Base-by-base conservation (phyloP, 2,888 invertebrate species). In the Cyclophora albipunctata region DNA sequence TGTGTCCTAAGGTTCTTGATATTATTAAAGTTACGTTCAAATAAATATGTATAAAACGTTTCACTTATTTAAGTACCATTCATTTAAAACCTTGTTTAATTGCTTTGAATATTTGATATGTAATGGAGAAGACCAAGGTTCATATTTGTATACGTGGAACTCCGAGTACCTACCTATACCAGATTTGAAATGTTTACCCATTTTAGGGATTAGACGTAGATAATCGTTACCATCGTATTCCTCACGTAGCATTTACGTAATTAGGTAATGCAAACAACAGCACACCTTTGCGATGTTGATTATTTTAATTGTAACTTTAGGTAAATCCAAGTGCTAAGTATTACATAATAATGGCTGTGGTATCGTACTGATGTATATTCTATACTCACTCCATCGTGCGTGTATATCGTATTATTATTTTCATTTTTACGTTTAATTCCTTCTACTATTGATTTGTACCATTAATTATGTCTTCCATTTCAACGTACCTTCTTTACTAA, bases 261-360 rank as follows among this genome's bases (percentile, higher is more conserved):
- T 53, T 55, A 58, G 58, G 51, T 41, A 46, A 54, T 51, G 53
- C 50, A 58, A 58, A 55, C 51, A 54, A 55, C 45, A 47, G 50
- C 57, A 56, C 50, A 45, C 64, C 60, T 2, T 57, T 56, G 57
- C 65, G 68, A 63, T 71, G 66, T 67, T 68, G 71, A 62, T 68
- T 73, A 76, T 71, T 73, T 65, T 67, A 74, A 72, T 66, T 67
- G 64, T 71, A 65, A 73, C 63, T 68, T 64, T 83, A 81, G 75
- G 69, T 71, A 63, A 56, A 73, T 80, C 72, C 75, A 84, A 84
- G 79, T 83, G 79, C 81, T 86, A 84, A 82, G 79, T 81, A 77
- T 81, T 79, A 81, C 71, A 72, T 75, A 73, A 79, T 81, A 82
- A 88, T 86, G 88, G 88, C 88, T 88, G 88, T 88, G 88, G 85